These are phyloP conservation scores for Chelidonichthys spinosus DNA, from an alignment of 2,797 vertebrate species.

Conservation along the genomic window DNA sequence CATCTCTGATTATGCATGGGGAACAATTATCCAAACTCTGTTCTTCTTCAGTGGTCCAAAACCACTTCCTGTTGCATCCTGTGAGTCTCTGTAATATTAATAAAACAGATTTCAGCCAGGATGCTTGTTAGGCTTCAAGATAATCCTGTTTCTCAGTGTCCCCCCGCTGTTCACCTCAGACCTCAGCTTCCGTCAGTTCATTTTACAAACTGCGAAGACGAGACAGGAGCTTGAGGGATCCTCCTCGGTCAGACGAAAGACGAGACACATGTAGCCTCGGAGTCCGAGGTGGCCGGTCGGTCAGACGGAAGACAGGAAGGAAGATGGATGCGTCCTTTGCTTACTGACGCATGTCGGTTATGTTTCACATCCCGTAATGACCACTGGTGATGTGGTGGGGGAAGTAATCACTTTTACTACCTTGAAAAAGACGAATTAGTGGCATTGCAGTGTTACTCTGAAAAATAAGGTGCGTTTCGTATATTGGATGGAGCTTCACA, in stretches of 20 bases:
- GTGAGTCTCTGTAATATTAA: slow-evolving; percentile 58
- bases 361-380: slow-evolving; percentile 15
- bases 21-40: slow-evolving; percentile 54
- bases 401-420: neutral
- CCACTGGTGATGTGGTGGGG: neutral
- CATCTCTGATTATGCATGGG: slow-evolving; percentile 48
- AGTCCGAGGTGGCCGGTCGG: slow-evolving; percentile 38
- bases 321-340: slow-evolving; percentile 40
- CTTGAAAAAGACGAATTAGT: neutral
- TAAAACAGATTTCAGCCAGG: slow-evolving; percentile 60
- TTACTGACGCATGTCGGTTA: slow-evolving; percentile 35
- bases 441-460: neutral
- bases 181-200: slow-evolving; percentile 23
- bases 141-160: slow-evolving; percentile 62
- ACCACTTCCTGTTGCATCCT: slow-evolving; percentile 16
- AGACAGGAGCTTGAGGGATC: slow-evolving; percentile 4
- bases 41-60: slow-evolving; percentile 43
- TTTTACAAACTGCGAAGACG: slow-evolving; percentile 29
- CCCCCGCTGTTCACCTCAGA: slow-evolving; percentile 26
- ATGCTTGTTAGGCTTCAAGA: slow-evolving; percentile 67
- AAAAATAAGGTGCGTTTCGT: neutral
- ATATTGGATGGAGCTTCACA: neutral
- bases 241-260: slow-evolving; percentile 20
- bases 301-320: slow-evolving; percentile 53
- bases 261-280: slow-evolving; percentile 10